Percentiles rank a stretch among this genome's conserved stretches.
Evolutionary conservation across 2,888 invertebrate genomes (phyloP).

Genomic region (Auanema sp.): DNA sequence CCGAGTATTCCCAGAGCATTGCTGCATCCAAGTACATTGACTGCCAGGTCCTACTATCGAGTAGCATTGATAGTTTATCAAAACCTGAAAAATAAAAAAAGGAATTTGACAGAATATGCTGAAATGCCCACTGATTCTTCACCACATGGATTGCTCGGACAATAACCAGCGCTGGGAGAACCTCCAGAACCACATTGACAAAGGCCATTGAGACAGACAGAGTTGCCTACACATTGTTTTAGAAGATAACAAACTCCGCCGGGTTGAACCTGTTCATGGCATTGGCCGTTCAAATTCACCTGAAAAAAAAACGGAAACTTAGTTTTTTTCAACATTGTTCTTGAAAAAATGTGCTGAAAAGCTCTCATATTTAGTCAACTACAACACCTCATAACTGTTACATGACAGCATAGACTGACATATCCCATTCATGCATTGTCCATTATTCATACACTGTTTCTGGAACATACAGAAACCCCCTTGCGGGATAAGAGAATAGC

Average conservation of each 20-base stretch:
- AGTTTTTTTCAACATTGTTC: too few relatives aligned
- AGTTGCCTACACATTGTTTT: conserved; percentile 37
- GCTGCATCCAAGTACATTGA: conserved; percentile 7
- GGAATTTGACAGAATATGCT: too few relatives aligned
- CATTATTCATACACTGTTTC: conserved; percentile 37
- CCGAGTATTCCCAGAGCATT: conserved; percentile 11
- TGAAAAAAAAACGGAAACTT: not conserved
- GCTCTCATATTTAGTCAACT: too few relatives aligned
- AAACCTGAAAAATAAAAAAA: conserved; percentile 2
- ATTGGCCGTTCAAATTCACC: conserved; percentile 24
- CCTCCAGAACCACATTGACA: conserved; percentile 8
- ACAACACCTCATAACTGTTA: too few relatives aligned
- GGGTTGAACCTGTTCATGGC: conserved; percentile 32
- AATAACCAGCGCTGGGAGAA: not conserved
- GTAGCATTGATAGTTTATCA: conserved; percentile 1
- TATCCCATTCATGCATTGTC: conserved; percentile 12
- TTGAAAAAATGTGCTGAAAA: too few relatives aligned
- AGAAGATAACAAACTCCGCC: conserved; percentile 40
- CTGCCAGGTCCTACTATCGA: not conserved
- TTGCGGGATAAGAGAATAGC: conserved; percentile 33
- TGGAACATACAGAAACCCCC: conserved; percentile 41
- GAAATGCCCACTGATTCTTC: too few relatives aligned
- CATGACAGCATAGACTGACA: too few relatives aligned
- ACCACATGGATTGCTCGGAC: too few relatives aligned
- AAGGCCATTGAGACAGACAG: conserved; percentile 27